Base-by-base conservation (phyloP, 1,140 invertebrate genomes). In the Cyphomyrmex costatus region DNA sequence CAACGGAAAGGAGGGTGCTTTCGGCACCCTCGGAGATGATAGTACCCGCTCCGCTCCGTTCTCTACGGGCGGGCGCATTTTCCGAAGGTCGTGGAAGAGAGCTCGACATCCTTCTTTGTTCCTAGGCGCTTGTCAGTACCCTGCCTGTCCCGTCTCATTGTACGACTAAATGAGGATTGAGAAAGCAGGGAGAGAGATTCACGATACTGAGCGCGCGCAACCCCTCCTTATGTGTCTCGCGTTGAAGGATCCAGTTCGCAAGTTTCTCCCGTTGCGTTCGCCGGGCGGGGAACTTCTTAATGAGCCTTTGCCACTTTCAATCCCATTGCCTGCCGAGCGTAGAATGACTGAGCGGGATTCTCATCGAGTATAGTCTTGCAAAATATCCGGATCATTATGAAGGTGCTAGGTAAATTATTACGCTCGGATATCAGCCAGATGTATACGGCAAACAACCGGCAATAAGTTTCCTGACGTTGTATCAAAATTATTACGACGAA, bases 191-290 rank as follows among this genome's bases (percentile, higher is more conserved):
- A 30, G 33, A 76, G 33, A 76, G 56, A n/a, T 36, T 27, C 58
- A 61, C 46, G 68, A 68, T 66, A 83, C 79, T 19, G 12, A 36
- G 76, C 8, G 12, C n/a, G 3, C n/a, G 36, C 27, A 24, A 2
- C 7, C 42, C 24, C 65, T 21, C 27, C 12, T 19, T 56, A 24
- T n/a, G 36, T 60, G 53, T 73, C 66, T 84, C 84, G 74, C 71
- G 76, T 87, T 70, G 77, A 86, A 90, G 85, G 83, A 89, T 85
- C 83, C 65, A 70, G 61, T 87, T 86, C 46, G 74, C 86, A 82
- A 82, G 76, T 87, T 88, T 53, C 82, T 68, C 70, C 49, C 30
- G 46, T 63, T 63, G 2, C 24, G 74, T 42, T 49, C 53, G 2
- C 10, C 24, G 6, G n/a, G 19, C 16, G 36, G 53, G 65, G 61